Evolutionary conservation across 92 coral and sea anemone genomes (phyloP).

Genomic region (Epizoanthus fatuus): DNA sequence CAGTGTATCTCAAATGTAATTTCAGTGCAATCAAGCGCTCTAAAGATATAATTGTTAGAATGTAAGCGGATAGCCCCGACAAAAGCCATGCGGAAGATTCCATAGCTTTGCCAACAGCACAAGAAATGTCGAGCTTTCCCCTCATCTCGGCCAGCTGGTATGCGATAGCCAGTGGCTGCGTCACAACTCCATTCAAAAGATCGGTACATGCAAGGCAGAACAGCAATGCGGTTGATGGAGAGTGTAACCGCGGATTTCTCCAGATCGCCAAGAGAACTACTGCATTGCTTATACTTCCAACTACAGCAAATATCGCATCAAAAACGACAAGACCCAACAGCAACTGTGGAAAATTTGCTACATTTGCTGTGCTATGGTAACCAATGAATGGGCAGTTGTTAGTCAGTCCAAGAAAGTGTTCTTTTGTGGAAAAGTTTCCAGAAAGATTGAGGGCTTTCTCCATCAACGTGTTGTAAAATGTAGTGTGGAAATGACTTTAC

Average conservation of each 20-base stretch:
- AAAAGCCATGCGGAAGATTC: constrained; percentile 47
- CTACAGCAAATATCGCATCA: constrained; percentile 25
- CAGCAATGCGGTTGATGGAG: constrained; percentile 49
- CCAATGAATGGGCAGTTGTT: neutral
- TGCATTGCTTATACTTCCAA: constrained; percentile 41
- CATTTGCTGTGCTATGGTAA: neutral
- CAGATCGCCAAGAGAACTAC: constrained; percentile 46
- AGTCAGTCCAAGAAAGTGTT: too few relatives aligned
- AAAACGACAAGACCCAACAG: constrained; percentile 15
- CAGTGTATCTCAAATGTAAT: constrained; percentile 40
- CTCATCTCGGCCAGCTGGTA: constrained; percentile 25
- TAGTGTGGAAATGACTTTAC: too few relatives aligned
- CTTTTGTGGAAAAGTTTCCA: too few relatives aligned
- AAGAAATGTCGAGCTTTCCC: constrained; percentile 27
- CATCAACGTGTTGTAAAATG: too few relatives aligned
- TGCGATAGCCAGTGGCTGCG: constrained; percentile 38
- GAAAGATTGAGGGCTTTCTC: too few relatives aligned
- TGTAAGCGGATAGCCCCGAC: constrained; percentile 33
- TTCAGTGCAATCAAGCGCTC: constrained; percentile 52
- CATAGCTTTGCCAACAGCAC: constrained; percentile 47
- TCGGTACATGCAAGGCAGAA: constrained; percentile 60
- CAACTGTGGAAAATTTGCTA: neutral
- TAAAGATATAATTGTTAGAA: constrained; percentile 37
- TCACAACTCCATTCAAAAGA: constrained; percentile 48
- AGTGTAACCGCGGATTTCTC: constrained; percentile 26